Percentiles rank a stretch among this genome's conserved stretches.
These are phyloP conservation scores for Ceuthmochares aereus DNA, from an alignment of 2,113 vertebrate genomes.

Conservation along the genomic window DNA sequence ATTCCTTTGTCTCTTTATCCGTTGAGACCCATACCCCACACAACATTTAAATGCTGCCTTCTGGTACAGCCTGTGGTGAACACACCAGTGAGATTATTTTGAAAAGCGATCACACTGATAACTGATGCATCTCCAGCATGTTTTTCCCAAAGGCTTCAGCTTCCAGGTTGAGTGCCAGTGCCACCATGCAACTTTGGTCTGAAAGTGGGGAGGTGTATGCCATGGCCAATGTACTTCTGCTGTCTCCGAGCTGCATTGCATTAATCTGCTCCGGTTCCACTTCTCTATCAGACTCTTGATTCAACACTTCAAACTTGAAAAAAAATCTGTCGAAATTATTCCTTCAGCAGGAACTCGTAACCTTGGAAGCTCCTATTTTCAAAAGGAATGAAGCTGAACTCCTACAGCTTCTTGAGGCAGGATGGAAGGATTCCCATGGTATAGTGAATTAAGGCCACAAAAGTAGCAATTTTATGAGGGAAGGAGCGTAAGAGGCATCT, in stretches of 20 bases:
- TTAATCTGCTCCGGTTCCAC: neutral
- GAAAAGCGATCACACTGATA: neutral
- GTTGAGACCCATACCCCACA: fast-evolving
- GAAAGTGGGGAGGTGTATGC: neutral
- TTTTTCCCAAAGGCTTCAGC: neutral
- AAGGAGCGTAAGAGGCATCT: neutral
- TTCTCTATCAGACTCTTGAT: neutral
- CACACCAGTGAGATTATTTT: neutral
- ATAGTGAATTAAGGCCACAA: neutral
- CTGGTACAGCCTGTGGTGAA: neutral
- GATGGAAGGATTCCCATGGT: neutral
- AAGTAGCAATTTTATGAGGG: neutral
- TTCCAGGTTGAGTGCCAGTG: neutral
- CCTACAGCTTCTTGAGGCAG: neutral
- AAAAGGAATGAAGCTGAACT: neutral
- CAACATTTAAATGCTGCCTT: neutral
- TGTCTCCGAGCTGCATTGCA: neutral
- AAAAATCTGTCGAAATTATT: neutral
- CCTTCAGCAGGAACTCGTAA: neutral
- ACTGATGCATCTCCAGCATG: neutral
- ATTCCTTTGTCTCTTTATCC: neutral
- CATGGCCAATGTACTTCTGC: neutral
- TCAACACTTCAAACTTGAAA: neutral
- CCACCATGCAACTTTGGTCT: neutral
- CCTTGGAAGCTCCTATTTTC: neutral